Conservation (phyloP, 2,888 invertebrate genomes). For the Gastrophysa polygoni region DNA sequence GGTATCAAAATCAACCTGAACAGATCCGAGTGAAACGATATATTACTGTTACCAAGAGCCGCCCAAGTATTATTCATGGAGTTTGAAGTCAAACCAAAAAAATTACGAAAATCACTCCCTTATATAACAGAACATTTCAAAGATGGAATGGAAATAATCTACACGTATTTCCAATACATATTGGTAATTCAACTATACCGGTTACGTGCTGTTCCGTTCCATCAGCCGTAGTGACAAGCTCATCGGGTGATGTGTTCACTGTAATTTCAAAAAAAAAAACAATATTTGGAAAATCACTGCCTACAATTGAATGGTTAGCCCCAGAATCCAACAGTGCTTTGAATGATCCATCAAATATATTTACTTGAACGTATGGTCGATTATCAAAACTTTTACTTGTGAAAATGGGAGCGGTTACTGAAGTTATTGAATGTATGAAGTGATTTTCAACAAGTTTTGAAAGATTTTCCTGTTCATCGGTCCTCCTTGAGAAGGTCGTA, state of each 20-base stretch:
- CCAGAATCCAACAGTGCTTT: conserved; percentile 13
- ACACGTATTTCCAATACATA: conserved; percentile 2
- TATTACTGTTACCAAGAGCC: neutral
- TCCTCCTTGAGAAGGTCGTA: neutral
- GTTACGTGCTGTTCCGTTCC: conserved; percentile 4
- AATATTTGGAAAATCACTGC: neutral
- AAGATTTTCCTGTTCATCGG: neutral
- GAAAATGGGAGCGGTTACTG: conserved; percentile 2
- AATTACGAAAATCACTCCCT: conserved; percentile 21
- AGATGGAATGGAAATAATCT: conserved; percentile 13
- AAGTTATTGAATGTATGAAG: neutral
- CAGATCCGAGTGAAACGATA: neutral
- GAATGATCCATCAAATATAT: conserved; percentile 9
- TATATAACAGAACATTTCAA: conserved; percentile 11
- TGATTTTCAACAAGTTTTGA: neutral
- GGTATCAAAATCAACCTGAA: neutral
- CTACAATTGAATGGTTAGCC: conserved; percentile 12
- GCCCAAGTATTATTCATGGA: conserved; percentile 11
- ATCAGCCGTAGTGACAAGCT: conserved; percentile 17
- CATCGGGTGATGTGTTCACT: neutral
- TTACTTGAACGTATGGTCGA: conserved; percentile 11
- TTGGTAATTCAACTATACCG: conserved; percentile 11
- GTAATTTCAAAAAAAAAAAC: neutral
- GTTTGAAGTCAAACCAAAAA: conserved; percentile 12
- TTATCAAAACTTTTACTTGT: conserved; percentile 3